Evolutionary conservation across 2,113 vertebrate species (phyloP).

Genomic region (Malurus elegans): DNA sequence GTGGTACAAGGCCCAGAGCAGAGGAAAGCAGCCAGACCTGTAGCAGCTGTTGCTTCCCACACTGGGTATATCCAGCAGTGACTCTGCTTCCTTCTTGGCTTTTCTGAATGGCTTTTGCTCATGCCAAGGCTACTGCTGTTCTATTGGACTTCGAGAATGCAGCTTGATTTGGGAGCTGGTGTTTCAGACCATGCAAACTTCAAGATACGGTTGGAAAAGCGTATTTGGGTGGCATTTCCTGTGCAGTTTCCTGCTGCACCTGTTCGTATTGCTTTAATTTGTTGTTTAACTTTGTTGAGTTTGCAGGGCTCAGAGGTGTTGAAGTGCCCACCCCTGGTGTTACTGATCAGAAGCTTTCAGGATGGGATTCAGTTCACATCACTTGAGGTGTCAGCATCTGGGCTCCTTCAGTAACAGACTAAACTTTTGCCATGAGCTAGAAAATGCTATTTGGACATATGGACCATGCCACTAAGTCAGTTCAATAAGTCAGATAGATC

Average conservation of each 20-base stretch:
- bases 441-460: neutral
- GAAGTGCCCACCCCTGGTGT: neutral
- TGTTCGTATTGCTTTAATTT: neutral
- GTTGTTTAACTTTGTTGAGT: neutral
- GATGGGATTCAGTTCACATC: neutral
- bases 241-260: neutral
- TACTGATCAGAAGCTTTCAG: neutral
- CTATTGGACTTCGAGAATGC: neutral
- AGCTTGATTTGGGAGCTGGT: neutral
- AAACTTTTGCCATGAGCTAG: neutral
- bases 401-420: neutral
- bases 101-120: neutral
- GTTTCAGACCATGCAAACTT: neutral
- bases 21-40: neutral
- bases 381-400: neutral
- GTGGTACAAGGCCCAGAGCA: rapidly evolving
- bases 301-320: neutral
- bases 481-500: neutral
- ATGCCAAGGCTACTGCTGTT: neutral
- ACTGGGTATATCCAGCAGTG: neutral
- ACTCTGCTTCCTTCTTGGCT: neutral
- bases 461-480: neutral
- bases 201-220: neutral
- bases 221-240: neutral
- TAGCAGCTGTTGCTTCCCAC: neutral